These are phyloP conservation scores for Xanthorhoe spadicearia DNA, from an alignment of 2,888 invertebrate species.

Conservation along the genomic window DNA sequence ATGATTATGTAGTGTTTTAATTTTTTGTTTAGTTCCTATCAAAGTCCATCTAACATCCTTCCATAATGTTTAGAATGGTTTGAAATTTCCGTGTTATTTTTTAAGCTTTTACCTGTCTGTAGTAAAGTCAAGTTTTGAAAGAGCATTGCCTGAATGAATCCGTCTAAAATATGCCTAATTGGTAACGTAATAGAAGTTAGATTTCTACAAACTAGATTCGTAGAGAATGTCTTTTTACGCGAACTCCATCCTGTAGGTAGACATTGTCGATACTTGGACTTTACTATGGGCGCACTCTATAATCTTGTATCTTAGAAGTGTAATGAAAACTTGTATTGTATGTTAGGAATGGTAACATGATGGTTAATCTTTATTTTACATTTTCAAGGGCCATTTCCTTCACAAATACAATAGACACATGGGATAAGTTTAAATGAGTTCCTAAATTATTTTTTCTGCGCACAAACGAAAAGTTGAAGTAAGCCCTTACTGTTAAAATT, in stretches of 20 bases:
- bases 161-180: constrained; percentile 38
- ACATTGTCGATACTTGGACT: constrained; percentile 27
- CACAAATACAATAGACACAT: constrained; percentile 30
- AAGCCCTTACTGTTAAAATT: constrained; percentile 52
- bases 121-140: constrained; percentile 40
- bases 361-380: constrained; percentile 31
- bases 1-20: constrained; percentile 49
- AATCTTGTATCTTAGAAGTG: constrained; percentile 38
- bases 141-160: constrained; percentile 34
- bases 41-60: constrained; percentile 62
- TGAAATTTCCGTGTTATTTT: constrained; percentile 40
- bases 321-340: constrained; percentile 38
- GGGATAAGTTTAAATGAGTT: constrained; percentile 35
- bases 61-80: constrained; percentile 46
- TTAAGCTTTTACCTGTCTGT: constrained; percentile 49
- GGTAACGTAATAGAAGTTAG: constrained; percentile 36
- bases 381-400: constrained; percentile 24
- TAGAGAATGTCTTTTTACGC: constrained; percentile 27
- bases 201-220: constrained; percentile 37
- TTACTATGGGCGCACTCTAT: constrained; percentile 25
- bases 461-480: constrained; percentile 54
- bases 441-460: constrained; percentile 52
- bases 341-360: constrained; percentile 41
- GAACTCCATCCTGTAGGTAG: constrained; percentile 40
- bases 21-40: constrained; percentile 55